These are phyloP conservation scores for Propithecus deckenii DNA, from an alignment of 2,797 vertebrate genomes.

Conservation along the genomic window DNA sequence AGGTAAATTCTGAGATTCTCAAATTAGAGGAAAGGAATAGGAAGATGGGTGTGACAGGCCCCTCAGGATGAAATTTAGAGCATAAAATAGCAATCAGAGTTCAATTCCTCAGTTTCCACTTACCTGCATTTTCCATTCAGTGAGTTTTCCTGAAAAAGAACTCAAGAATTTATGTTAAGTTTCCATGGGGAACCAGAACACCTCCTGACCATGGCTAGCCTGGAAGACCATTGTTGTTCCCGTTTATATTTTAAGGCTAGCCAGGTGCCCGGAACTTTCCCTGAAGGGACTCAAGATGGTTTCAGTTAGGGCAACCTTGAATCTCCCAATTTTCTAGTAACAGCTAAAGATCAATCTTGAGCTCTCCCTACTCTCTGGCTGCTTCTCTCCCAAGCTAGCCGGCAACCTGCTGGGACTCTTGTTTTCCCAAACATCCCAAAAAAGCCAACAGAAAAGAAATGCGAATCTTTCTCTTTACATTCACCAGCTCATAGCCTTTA, in stretches of 20 bases:
- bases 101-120: not conserved
- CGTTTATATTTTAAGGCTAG: not conserved
- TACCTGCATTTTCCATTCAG: not conserved
- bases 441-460: too few species aligned
- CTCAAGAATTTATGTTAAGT: not conserved
- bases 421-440: too few species aligned
- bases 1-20: not conserved
- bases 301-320: too few species aligned
- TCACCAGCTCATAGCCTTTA: too few species aligned
- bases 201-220: not conserved
- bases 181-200: not conserved
- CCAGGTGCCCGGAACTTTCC: not conserved
- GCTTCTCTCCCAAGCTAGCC: too few species aligned
- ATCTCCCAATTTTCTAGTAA: too few species aligned
- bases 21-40: not conserved
- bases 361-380: too few species aligned
- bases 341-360: too few species aligned
- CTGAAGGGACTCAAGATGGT: not conserved
- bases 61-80: not conserved
- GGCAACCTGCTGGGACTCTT: too few species aligned
- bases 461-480: too few species aligned
- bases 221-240: not conserved
- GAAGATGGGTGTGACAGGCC: not conserved
- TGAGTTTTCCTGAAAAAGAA: not conserved
- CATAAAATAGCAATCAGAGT: not conserved